Evolutionary conservation across 2,888 invertebrate species (phyloP).

Genomic region (Crematogaster levior): DNA sequence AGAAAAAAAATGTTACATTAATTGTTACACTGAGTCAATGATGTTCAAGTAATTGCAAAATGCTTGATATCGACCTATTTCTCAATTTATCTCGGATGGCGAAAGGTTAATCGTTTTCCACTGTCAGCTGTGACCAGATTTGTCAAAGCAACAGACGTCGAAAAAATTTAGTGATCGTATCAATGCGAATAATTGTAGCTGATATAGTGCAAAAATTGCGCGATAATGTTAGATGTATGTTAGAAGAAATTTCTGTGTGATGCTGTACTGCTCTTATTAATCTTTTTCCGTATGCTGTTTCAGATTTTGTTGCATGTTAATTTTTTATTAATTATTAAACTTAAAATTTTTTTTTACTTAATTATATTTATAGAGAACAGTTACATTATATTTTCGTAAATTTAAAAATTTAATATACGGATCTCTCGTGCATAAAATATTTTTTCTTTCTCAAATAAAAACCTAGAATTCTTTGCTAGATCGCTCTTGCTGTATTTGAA

Average conservation of each 20-base stretch:
- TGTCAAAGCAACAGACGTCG: conserved; percentile 2
- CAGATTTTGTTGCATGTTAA: background rate
- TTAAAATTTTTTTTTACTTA: background rate
- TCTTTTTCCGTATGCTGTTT: background rate
- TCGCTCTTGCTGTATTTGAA: background rate
- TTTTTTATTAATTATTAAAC: conserved; percentile 1
- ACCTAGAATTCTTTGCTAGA: background rate
- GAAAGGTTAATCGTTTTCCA: conserved; percentile 13
- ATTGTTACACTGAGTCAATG: background rate
- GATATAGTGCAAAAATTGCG: background rate
- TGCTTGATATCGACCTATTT: conserved; percentile 24
- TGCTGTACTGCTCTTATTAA: background rate
- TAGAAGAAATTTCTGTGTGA: background rate
- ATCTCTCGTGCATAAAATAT: background rate
- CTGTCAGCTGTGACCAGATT: conserved; percentile 10
- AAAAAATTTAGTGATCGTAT: conserved; percentile 5
- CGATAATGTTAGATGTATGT: background rate
- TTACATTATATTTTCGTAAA: background rate
- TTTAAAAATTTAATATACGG: background rate
- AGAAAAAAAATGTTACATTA: background rate
- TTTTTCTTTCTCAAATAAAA: background rate
- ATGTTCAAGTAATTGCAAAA: conserved; percentile 13
- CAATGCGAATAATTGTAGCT: background rate
- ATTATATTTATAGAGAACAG: background rate
- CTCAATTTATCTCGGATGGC: conserved; percentile 34